Percentiles rank a stretch among this genome's conserved stretches.
These are phyloP conservation scores for Limnephilus marmoratus DNA, from an alignment of 2,888 invertebrate genomes.

Conservation along the genomic window DNA sequence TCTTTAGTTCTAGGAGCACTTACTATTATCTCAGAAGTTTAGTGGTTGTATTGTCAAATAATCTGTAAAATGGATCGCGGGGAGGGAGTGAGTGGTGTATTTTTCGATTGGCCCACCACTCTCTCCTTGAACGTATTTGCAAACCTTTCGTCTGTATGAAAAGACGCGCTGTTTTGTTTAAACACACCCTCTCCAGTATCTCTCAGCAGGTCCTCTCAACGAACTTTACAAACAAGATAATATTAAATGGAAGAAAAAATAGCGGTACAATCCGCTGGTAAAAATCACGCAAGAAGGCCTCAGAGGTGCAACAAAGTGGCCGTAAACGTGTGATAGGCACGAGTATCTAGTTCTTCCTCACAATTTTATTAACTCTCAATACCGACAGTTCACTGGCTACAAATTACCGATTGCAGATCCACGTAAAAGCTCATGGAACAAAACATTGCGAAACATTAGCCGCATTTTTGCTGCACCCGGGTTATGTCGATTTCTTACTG, in stretches of 20 bases:
- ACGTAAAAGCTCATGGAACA: too few species aligned
- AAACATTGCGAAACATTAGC: too few species aligned
- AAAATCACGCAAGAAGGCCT: neutral
- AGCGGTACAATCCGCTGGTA: neutral
- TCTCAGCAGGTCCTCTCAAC: constrained; percentile 1
- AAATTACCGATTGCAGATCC: too few species aligned
- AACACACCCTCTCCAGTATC: constrained; percentile 29
- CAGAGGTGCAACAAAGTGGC: neutral
- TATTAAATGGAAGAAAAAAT: constrained; percentile 24
- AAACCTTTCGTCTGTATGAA: constrained; percentile 64
- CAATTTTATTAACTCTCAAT: too few species aligned
- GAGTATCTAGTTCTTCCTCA: neutral
- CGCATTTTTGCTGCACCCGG: too few species aligned
- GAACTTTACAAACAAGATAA: neutral
- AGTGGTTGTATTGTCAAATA: neutral
- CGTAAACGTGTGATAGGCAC: neutral
- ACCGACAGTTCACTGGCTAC: too few species aligned
- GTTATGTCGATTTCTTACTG: too few species aligned
- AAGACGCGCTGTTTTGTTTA: constrained; percentile 58
- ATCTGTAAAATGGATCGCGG: neutral
- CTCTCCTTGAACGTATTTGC: constrained; percentile 55
- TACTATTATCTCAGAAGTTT: too few species aligned
- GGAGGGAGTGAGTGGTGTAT: neutral
- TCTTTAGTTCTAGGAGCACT: neutral
- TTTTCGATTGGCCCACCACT: constrained; percentile 31